Conservation (phyloP, 1,140 invertebrate species). For the Lordiphosa stackelbergi region DNA sequence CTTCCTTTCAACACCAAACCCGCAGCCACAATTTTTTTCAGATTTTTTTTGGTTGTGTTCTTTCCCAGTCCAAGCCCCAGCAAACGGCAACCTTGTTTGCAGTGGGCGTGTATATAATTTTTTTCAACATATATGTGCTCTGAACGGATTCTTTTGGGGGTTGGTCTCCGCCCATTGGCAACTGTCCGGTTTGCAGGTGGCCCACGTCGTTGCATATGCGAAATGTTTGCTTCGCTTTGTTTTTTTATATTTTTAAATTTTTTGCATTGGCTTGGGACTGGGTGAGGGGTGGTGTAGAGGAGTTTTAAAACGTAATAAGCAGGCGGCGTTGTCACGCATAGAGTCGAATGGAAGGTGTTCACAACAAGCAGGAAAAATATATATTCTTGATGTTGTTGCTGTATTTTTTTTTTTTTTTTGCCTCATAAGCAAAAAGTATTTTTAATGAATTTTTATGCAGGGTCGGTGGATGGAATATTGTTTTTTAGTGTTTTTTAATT, state of each 20-base stretch:
- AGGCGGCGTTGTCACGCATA: constrained; percentile 59
- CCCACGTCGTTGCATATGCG: constrained; percentile 52
- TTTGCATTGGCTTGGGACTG: constrained; percentile 24
- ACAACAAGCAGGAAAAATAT: constrained; percentile 49
- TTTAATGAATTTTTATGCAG: constrained; percentile 64
- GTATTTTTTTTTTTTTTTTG: constrained; percentile 22
- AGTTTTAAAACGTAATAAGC: constrained; percentile 42
- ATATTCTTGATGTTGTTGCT: constrained; percentile 1
- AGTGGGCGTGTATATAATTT: constrained; percentile 47
- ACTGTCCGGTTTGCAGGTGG: constrained; percentile 72
- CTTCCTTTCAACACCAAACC: background rate
- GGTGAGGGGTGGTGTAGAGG: background rate
- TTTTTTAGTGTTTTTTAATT: constrained; percentile 65
- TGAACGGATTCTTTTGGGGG: constrained; percentile 46
- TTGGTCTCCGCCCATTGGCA: constrained; percentile 67
- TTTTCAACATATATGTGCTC: constrained; percentile 22
- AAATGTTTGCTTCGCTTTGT: constrained; percentile 44
- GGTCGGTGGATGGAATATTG: constrained; percentile 24
- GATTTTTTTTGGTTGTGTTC: constrained; percentile 19
- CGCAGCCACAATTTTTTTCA: constrained; percentile 35
- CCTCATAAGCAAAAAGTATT: constrained; percentile 67
- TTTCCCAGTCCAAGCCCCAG: constrained; percentile 4
- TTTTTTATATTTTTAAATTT: constrained; percentile 24
- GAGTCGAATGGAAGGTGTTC: constrained; percentile 26
- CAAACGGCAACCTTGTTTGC: constrained; percentile 52